Percentiles rank a stretch among this genome's conserved stretches.
phyloP scores from a whole-genome alignment of 2,888 invertebrate genomes.

The Melanchra persicariae region DNA sequence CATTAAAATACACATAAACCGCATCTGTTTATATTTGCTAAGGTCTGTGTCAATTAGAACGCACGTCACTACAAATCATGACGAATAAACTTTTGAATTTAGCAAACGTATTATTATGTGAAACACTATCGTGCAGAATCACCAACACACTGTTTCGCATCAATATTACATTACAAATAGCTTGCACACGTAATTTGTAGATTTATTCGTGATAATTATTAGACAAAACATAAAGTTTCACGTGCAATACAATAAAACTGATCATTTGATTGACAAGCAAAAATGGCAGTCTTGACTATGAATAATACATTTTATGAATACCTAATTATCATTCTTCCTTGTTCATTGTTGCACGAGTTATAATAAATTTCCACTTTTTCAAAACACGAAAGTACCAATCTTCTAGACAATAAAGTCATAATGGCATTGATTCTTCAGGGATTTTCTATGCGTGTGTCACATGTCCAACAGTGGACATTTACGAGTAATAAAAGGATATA shows the following conservation, averaged over 20 bases:
- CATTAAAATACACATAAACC: constrained; percentile 29
- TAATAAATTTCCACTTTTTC: constrained; percentile 6
- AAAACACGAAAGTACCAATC: constrained; percentile 17
- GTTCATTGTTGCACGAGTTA: constrained; percentile 2
- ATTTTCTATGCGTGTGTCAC: neutral
- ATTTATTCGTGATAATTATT: constrained; percentile 14
- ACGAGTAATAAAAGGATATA: constrained; percentile 32
- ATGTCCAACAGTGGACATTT: constrained; percentile 26
- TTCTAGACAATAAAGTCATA: constrained; percentile 3
- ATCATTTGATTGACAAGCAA: constrained; percentile 8
- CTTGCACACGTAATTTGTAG: constrained; percentile 16
- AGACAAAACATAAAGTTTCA: neutral
- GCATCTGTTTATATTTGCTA: constrained; percentile 44
- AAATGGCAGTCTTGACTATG: neutral
- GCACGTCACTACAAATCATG: constrained; percentile 11
- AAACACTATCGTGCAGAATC: constrained; percentile 27
- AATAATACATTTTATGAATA: constrained; percentile 27
- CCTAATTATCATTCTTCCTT: constrained; percentile 12
- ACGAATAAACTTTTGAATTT: constrained; percentile 2
- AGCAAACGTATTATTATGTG: neutral
- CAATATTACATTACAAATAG: neutral
- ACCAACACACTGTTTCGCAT: neutral
- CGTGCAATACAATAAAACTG: constrained; percentile 2
- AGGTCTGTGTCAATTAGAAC: constrained; percentile 23
- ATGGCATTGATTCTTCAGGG: constrained; percentile 11